Conservation (phyloP, 2,113 vertebrate genomes). For the Andinoacara biseriatus region DNA sequence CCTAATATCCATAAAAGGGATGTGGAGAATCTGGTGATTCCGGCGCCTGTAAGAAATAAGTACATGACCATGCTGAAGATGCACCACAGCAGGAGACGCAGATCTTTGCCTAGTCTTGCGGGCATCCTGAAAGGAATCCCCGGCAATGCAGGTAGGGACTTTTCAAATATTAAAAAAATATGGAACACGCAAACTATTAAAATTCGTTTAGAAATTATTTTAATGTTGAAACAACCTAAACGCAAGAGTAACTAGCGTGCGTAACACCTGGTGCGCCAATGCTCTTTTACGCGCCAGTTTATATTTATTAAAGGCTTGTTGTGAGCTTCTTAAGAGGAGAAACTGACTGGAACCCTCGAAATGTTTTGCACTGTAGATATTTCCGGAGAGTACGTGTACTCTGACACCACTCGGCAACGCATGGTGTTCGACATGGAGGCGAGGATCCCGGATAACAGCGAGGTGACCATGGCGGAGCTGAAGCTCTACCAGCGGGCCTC, state of each 20-base stretch:
- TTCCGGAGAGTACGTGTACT: conserved; percentile 83
- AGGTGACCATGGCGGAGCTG: conserved; percentile 93
- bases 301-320: background rate
- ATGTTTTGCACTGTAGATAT: conserved; percentile 77
- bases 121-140: conserved; percentile 88
- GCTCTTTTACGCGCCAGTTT: conserved; percentile 33
- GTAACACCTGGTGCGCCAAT: conserved; percentile 18
- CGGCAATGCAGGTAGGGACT: conserved; percentile 84
- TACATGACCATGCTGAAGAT: conserved; percentile 87
- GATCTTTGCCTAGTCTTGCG: conserved; percentile 87
- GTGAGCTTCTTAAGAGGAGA: background rate
- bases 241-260: background rate
- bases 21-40: conserved; percentile 85
- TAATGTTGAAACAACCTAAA: rapidly evolving
- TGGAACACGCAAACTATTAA: background rate
- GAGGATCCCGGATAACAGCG: conserved; percentile 88
- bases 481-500: conserved; percentile 90
- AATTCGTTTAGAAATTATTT: background rate
- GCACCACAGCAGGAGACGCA: conserved; percentile 85
- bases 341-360: background rate
- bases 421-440: conserved; percentile 91
- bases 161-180: background rate
- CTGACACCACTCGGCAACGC: conserved; percentile 82
- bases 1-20: conserved; percentile 86
- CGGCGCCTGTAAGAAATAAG: conserved; percentile 84